These are phyloP conservation scores for Atherinosoma microstoma DNA, from an alignment of 2,797 vertebrate species.

Conservation along the genomic window DNA sequence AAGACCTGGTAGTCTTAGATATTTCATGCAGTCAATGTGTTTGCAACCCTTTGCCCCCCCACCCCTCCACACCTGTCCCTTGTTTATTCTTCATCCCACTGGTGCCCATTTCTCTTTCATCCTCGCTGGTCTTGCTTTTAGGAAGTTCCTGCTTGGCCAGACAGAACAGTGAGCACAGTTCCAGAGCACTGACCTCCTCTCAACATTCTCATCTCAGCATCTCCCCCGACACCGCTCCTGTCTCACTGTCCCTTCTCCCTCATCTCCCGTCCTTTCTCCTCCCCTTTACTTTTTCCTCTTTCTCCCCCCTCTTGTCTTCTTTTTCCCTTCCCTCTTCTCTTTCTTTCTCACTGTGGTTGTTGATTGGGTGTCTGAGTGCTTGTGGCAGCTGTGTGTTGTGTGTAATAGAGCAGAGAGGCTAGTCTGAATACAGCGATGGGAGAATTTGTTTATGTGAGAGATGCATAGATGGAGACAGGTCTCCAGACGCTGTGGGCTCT, in stretches of 20 bases:
- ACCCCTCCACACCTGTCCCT: constrained; percentile 16
- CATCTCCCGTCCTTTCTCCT: constrained; percentile 63
- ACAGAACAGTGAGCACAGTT: constrained; percentile 87
- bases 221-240: constrained; percentile 63
- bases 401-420: constrained; percentile 99
- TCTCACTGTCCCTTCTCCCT: constrained; percentile 65
- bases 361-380: constrained; percentile 99
- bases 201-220: constrained; percentile 72
- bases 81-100: constrained; percentile 55
- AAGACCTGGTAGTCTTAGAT: constrained; percentile 65
- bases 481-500: constrained; percentile 88
- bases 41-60: constrained; percentile 47
- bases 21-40: constrained; percentile 57
- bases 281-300: constrained; percentile 42
- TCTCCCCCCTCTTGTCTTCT: constrained; percentile 41
- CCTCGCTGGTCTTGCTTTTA: constrained; percentile 55
- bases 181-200: constrained; percentile 73
- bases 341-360: constrained; percentile 91
- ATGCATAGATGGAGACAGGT: constrained; percentile 97
- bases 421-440: constrained; percentile 98
- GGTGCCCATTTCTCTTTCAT: constrained; percentile 70
- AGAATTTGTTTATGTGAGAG: constrained; percentile 99
- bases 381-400: constrained; percentile 99
- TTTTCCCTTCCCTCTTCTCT: constrained; percentile 77
- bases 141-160: constrained; percentile 86